Evolutionary conservation across 2,888 invertebrate genomes (phyloP), one percentile per base, ranked within the genome.

Genomic region (Drosophila falleni): DNA sequence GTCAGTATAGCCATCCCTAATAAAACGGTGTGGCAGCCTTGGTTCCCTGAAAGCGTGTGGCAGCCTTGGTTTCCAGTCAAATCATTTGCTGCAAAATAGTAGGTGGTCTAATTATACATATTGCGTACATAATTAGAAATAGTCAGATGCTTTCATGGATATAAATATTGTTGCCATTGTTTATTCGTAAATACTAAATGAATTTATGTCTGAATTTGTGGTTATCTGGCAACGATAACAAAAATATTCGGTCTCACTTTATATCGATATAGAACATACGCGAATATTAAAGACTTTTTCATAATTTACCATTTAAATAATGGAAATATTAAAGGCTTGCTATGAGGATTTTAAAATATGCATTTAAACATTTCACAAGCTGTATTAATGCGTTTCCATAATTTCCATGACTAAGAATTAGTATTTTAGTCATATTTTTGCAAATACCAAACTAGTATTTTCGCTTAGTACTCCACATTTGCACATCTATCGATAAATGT

Each of bases 401-500:
- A 13, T 15, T 31, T 19, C 5, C 11, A 11, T 1, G 2, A 26
- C 3, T 13, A 41, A 10, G 11, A 47, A 13, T n/a, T 49, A 15
- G 64, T 70, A 70, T 61, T 23, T 60, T 58, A 50, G 13, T 16
- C 35, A 66, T 62, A 66, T 67, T 76, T 74, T 59, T 19, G 55
- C 13, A 60, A 75, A 75, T 72, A 72, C 72, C 51, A 63, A 72
- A 53, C 3, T 31, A 39, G 67, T 51, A 58, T 55, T 60, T 61
- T 55, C 3, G 10, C 16, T 10, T 16, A 13, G 13, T 49, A 49
- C 19, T n/a, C 16, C 50, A 71, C 16, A 46, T 41, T 31, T 58
- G 61, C 42, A 19, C 46, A 55, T 37, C 15, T 78, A 76, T 78
- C 76, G 78, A 78, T 76, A 76, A 39, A 11, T 15, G 9, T 55